phyloP scores from a whole-genome alignment of 2,113 vertebrate species.

The Oreochromis aureus region DNA sequence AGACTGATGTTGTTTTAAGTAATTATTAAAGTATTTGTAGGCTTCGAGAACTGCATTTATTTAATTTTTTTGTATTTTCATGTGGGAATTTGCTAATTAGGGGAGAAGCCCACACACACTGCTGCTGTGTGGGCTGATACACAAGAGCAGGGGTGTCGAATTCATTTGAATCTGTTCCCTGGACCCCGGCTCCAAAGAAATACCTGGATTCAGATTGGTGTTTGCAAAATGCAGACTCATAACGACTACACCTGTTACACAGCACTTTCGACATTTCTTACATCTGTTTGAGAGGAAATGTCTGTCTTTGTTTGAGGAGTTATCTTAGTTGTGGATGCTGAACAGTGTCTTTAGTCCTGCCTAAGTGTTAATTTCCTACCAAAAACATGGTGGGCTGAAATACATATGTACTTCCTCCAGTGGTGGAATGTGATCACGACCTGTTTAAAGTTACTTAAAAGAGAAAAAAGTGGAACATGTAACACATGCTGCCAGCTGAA shows the following conservation, averaged over 20 bases:
- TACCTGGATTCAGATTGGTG: not conserved
- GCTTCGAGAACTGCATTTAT: not conserved
- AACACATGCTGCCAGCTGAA: not conserved
- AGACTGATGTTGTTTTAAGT: not conserved
- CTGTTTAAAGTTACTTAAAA: not conserved
- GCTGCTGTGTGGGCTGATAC: not conserved
- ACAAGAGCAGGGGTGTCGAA: not conserved
- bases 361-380: not conserved
- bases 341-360: not conserved
- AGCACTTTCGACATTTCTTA: not conserved
- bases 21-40: not conserved
- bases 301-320: not conserved
- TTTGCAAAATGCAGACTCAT: not conserved
- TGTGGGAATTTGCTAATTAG: not conserved
- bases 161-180: not conserved
- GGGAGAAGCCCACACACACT: accelerated
- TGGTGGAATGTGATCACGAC: not conserved
- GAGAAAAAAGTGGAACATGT: not conserved
- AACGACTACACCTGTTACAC: not conserved
- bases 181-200: not conserved
- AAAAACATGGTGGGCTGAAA: not conserved
- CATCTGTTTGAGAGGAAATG: not conserved
- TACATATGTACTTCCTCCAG: not conserved
- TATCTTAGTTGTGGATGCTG: not conserved
- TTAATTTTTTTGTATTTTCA: not conserved